Evolutionary conservation across 2,797 vertebrate genomes (phyloP).

Genomic region (Psittacula echo): DNA sequence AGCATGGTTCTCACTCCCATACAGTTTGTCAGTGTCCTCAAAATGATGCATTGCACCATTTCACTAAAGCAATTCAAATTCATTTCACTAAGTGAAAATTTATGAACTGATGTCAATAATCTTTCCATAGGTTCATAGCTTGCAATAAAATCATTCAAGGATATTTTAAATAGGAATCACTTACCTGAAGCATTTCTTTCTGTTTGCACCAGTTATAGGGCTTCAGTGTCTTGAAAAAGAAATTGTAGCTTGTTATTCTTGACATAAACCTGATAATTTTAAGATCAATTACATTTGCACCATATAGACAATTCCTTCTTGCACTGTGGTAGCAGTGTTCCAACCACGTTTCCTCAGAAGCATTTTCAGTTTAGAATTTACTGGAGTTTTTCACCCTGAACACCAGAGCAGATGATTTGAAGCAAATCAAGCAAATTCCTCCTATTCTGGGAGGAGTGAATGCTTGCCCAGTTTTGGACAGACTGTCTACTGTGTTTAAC

Average conservation of each 20-base stretch:
- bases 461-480: neutral
- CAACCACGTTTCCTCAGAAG: neutral
- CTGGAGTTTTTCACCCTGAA: neutral
- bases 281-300: neutral
- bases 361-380: neutral
- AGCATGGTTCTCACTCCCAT: neutral
- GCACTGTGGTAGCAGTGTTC: neutral
- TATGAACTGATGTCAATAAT: neutral
- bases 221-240: neutral
- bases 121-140: neutral
- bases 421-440: neutral
- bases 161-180: neutral
- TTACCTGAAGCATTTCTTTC: neutral
- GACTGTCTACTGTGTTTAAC: neutral
- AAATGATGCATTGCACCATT: neutral
- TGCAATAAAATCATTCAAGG: neutral
- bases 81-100: neutral
- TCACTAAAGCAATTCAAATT: neutral
- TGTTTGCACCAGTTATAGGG: neutral
- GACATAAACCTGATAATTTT: neutral
- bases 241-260: neutral
- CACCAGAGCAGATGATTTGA: neutral
- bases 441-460: neutral
- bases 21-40: neutral
- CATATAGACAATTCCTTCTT: neutral